A percentile compares a stretch with the other conserved stretches of the same genome.
These are phyloP conservation scores for Marcusenius ussheri DNA, from an alignment of 2,113 vertebrate species.

Conservation along the genomic window DNA sequence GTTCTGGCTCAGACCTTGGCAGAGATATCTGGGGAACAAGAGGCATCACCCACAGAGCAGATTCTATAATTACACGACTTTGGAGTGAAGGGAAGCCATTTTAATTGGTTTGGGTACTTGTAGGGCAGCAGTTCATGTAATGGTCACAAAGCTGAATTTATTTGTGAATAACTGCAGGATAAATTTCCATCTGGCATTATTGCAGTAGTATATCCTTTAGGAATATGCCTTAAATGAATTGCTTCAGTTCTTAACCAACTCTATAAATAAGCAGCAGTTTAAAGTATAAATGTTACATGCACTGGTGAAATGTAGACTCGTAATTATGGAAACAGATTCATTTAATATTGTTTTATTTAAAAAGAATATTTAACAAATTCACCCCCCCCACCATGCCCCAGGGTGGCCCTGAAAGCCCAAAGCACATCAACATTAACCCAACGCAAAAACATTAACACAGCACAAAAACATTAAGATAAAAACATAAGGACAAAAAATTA, in stretches of 20 bases:
- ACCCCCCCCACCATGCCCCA: not conserved
- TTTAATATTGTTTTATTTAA: not conserved
- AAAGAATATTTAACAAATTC: not conserved
- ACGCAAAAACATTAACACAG: not conserved
- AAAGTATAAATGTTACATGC: not conserved
- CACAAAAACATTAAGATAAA: not conserved
- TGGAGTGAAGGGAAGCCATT: not conserved
- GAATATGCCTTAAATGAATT: not conserved
- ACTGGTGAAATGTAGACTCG: not conserved
- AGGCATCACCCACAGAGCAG: not conserved
- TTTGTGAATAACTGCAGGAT: not conserved
- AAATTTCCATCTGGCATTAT: not conserved
- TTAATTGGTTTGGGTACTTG: conserved; percentile 1
- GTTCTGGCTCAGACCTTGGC: not conserved
- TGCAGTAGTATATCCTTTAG: not conserved
- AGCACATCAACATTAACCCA: not conserved
- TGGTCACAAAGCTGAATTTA: conserved; percentile 2
- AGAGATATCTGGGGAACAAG: not conserved
- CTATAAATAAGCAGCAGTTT: not conserved
- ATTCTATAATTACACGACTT: not conserved
- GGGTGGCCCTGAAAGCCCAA: not conserved
- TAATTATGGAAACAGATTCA: not conserved
- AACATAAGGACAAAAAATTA: not conserved
- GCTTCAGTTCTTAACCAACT: not conserved
- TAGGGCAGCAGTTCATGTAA: not conserved